These are phyloP conservation scores for Aphidius gifuensis DNA, from an alignment of 1,140 invertebrate genomes.

Conservation along the genomic window DNA sequence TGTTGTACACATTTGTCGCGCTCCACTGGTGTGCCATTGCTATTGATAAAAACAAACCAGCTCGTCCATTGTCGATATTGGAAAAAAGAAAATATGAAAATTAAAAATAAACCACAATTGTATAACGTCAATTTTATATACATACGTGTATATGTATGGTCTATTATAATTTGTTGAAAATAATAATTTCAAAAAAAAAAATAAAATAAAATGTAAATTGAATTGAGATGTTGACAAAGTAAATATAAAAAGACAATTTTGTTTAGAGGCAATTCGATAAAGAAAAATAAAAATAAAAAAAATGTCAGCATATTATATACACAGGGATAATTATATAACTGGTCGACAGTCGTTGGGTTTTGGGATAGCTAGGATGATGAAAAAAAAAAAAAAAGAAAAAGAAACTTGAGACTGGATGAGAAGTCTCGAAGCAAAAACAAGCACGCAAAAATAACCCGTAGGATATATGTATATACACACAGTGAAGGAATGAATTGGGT, in stretches of 20 bases:
- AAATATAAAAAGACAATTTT: constrained; percentile 5
- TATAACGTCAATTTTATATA: too few relatives aligned
- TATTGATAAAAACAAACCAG: constrained; percentile 39
- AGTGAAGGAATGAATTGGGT: constrained; percentile 2
- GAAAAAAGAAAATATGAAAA: neutral
- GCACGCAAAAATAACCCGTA: neutral
- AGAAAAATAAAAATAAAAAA: constrained; percentile 23
- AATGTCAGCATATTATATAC: constrained; percentile 41
- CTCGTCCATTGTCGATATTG: neutral
- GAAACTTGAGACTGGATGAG: neutral
- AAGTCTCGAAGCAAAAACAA: constrained; percentile 8
- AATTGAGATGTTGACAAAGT: neutral
- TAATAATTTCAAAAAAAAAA: constrained; percentile 14
- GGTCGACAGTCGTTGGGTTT: constrained; percentile 10
- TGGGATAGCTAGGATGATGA: constrained; percentile 3
- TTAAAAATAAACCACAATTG: too few relatives aligned
- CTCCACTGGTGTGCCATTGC: constrained; percentile 43
- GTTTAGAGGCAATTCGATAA: constrained; percentile 38
- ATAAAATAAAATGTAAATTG: neutral
- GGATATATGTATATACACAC: constrained; percentile 2
- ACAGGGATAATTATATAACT: constrained; percentile 48
- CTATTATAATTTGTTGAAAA: too few relatives aligned
- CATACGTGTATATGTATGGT: too few relatives aligned
- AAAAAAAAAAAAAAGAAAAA: neutral
- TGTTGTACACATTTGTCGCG: constrained; percentile 50